Base-by-base conservation (phyloP, 2,797 vertebrate species). In the Onychomys arenicola region DNA sequence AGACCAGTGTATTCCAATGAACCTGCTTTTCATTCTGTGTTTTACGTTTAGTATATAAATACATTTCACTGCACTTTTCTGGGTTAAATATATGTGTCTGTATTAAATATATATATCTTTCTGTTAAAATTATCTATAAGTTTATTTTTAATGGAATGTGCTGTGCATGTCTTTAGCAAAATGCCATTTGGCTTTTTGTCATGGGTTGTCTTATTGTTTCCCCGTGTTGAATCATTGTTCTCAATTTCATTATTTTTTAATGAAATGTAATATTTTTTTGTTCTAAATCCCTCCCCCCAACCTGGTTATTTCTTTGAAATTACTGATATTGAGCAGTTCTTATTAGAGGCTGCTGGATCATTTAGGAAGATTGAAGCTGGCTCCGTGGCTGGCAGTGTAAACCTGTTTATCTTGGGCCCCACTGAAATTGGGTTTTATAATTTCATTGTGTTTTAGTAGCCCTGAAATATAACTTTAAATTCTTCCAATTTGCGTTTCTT, bases 361-460 rank as follows among this genome's bases (percentile, higher is more conserved):
- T 95, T 92, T 92, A 55, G 82, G 81, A 96, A 87, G 96, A 95
- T 87, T 87, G 92, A 94, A 95, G 95, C 91, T 73, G 78, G 71
- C 89, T 93, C 82, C 83, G 23, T 91, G 87, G 92, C 69, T 61
- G 80, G 80, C 71, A 25, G 5, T 69, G 34, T 91, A 13, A 91
- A 95, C 94, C 93, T 96, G 95, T 97, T 97, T 97, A 91, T 89
- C 75, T 71, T 69, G 76, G 46, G 69, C 63, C 83, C 61, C 65
- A 77, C 80, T 46, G 94, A 94, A 96, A 94, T 96, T 89, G 96
- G 83, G n/a, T 96, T 96, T 96, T 90, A 85, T 95, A 97, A 96
- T 96, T 97, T 96, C 94, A 91, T 91, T 97, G 96, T 95, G 80
- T 93, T 96, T 95, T 97, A 97, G 95, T 97, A 89, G 89, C 78